Conservation (phyloP, 1,140 invertebrate genomes). For the Euwallacea fornicatus region DNA sequence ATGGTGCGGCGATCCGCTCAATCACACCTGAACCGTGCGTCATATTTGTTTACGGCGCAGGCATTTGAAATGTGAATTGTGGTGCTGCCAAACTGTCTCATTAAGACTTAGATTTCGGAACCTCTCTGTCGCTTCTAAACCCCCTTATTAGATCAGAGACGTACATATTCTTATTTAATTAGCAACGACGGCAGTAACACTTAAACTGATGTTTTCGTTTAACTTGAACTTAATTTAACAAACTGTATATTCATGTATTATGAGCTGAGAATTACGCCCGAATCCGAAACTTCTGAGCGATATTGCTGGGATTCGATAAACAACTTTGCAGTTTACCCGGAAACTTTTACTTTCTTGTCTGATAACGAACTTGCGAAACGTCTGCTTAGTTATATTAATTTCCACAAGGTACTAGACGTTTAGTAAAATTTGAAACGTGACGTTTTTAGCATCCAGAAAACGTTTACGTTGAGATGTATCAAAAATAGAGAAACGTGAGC, state of each 20-base stretch:
- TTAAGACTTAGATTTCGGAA: too few relatives aligned
- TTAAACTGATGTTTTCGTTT: not conserved
- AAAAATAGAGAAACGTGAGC: conserved; percentile 3
- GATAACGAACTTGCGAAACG: not conserved
- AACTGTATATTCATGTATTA: too few relatives aligned
- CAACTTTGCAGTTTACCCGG: not conserved
- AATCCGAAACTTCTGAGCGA: not conserved
- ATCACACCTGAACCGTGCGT: too few relatives aligned
- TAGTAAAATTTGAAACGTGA: not conserved
- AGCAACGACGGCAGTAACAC: not conserved
- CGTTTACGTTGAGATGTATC: not conserved
- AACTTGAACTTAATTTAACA: not conserved
- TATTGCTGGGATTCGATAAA: not conserved
- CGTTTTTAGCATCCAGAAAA: not conserved
- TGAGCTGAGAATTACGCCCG: conserved; percentile 1
- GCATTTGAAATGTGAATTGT: too few relatives aligned
- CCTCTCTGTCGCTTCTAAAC: too few relatives aligned
- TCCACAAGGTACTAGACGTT: not conserved
- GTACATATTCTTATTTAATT: not conserved
- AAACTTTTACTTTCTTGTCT: not conserved
- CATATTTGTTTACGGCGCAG: too few relatives aligned
- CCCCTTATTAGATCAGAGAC: too few relatives aligned
- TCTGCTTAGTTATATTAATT: not conserved
- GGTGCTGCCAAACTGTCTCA: too few relatives aligned
- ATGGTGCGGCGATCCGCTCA: too few relatives aligned